A percentile compares a stretch with the other conserved stretches of the same genome.
phyloP scores from a whole-genome alignment of 2,113 vertebrate species.

The Pagrus major region DNA sequence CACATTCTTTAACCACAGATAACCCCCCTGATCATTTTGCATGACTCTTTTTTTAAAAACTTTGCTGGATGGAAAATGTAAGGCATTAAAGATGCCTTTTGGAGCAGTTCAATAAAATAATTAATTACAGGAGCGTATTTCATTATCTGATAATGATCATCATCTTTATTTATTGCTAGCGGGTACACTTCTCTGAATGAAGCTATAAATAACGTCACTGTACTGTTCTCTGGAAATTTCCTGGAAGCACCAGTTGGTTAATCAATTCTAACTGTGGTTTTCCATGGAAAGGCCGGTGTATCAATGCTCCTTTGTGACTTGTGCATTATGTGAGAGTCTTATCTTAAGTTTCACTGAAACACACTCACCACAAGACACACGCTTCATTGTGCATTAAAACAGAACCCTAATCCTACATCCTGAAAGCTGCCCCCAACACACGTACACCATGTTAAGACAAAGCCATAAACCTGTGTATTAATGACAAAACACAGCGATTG shows the following conservation, averaged over 20 bases:
- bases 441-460: neutral
- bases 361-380: neutral
- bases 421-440: neutral
- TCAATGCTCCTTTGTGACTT: neutral
- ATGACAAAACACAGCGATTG: neutral
- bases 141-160: too few relatives aligned
- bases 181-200: neutral
- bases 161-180: neutral
- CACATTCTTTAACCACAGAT: too few relatives aligned
- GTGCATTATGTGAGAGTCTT: neutral
- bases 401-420: neutral
- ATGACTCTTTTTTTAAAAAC: too few relatives aligned
- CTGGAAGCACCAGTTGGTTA: neutral
- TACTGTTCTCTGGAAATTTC: neutral
- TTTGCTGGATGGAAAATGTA: too few relatives aligned
- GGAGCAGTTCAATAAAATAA: neutral
- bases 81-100: neutral
- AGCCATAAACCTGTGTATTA: neutral
- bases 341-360: neutral
- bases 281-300: neutral
- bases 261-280: neutral
- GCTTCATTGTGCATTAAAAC: neutral
- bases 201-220: neutral
- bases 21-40: too few relatives aligned
- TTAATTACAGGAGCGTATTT: neutral